These are phyloP conservation scores for Anolis apletophallus DNA, from an alignment of 2,797 vertebrate genomes.

Conservation along the genomic window DNA sequence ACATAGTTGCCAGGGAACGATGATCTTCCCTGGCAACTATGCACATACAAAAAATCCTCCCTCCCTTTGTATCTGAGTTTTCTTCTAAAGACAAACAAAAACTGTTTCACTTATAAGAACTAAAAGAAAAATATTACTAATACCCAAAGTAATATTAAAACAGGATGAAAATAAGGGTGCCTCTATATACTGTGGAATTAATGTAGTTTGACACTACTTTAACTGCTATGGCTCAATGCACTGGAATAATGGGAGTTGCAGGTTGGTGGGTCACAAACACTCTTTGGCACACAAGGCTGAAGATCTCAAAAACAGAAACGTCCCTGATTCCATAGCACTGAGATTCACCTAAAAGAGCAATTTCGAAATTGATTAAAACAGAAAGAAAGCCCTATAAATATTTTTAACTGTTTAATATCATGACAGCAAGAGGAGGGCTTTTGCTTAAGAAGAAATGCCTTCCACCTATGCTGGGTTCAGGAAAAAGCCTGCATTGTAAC, in stretches of 20 bases:
- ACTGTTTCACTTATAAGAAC: neutral
- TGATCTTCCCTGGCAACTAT: too few species aligned
- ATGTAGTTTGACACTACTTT: too few species aligned
- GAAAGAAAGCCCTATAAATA: neutral
- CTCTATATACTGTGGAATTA: too few species aligned
- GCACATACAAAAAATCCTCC: too few species aligned
- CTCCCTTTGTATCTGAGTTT: neutral
- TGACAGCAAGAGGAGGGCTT: neutral
- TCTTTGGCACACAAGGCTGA: too few species aligned
- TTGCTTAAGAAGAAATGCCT: neutral
- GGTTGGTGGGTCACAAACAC: too few species aligned
- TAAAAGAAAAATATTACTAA: neutral
- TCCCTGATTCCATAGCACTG: too few species aligned
- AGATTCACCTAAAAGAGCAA: neutral
- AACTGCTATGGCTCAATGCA: too few species aligned
- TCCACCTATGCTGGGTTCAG: neutral
- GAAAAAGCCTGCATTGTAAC: neutral
- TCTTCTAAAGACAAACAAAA: neutral
- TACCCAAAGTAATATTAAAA: neutral
- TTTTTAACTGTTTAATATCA: neutral
- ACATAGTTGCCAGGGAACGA: neutral
- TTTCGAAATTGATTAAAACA: neutral
- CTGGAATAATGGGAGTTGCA: too few species aligned
- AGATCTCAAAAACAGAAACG: too few species aligned
- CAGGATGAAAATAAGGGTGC: neutral